Evolutionary conservation across 2,113 vertebrate species (phyloP).

Genomic region (Thamnophis sirtalis): DNA sequence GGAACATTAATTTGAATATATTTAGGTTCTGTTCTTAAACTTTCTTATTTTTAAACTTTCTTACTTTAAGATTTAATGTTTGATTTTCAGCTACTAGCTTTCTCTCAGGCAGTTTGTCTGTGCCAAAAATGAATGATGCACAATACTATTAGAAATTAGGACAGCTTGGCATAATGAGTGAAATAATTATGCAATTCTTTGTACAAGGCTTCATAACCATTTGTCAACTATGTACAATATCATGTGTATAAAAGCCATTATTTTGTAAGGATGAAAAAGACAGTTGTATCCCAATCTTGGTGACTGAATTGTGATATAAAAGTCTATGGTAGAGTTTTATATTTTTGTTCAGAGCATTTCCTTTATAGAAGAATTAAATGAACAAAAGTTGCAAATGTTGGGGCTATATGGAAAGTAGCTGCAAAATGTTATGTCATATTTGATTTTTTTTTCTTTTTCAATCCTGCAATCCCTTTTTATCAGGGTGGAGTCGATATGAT

Average conservation of each 20-base stretch:
- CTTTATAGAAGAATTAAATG: background rate
- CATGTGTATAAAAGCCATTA: background rate
- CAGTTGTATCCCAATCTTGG: background rate
- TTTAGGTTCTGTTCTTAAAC: background rate
- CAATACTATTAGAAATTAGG: background rate
- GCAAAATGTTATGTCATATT: background rate
- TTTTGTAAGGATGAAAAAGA: background rate
- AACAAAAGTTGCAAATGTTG: background rate
- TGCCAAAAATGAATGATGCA: background rate
- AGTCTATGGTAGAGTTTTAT: background rate
- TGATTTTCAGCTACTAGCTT: background rate
- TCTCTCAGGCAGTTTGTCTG: background rate
- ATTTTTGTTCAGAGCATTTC: background rate
- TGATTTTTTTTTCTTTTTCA: background rate
- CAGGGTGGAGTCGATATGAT: background rate
- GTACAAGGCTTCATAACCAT: background rate
- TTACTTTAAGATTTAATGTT: background rate
- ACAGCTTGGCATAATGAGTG: background rate
- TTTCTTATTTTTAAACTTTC: background rate
- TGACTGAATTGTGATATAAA: background rate
- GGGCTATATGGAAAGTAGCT: background rate
- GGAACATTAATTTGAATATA: background rate
- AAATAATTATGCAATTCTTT: background rate
- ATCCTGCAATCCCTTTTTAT: background rate
- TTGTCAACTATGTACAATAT: background rate